A percentile compares a stretch with the other conserved stretches of the same genome.
These are phyloP conservation scores for Diachasmimorpha longicaudata DNA, from an alignment of 1,140 invertebrate species.

Conservation along the genomic window DNA sequence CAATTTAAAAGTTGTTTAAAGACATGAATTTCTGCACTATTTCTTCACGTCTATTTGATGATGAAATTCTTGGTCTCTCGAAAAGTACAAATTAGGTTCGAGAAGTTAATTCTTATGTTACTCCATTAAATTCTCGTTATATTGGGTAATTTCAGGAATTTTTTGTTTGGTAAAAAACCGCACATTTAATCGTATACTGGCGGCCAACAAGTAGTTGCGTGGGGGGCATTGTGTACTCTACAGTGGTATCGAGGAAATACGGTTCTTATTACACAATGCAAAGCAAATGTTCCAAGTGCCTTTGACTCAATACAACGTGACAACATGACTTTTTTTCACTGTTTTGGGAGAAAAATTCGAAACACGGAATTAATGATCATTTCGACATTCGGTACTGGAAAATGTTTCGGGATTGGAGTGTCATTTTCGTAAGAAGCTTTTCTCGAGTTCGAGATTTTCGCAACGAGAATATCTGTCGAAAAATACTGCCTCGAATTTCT, in stretches of 20 bases:
- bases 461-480: no score
- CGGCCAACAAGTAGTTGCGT: neutral
- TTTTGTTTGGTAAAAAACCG: neutral
- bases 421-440: no score
- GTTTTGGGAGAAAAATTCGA: no score
- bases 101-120: neutral
- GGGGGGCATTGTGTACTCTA: neutral
- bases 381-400: no score
- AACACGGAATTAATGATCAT: no score
- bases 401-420: no score
- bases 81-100: neutral
- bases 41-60: neutral
- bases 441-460: no score
- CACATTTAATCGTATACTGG: neutral
- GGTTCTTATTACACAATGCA: constrained; percentile 2
- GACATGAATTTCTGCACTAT: neutral
- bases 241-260: neutral
- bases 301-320: neutral
- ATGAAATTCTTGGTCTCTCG: neutral
- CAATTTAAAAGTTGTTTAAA: neutral
- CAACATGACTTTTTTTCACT: neutral
- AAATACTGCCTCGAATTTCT: no score
- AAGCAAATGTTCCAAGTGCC: neutral
- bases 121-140: neutral
- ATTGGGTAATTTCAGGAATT: neutral